Evolutionary conservation across 2,888 invertebrate species (phyloP), one percentile per base, ranked within the genome.

Genomic region (Athalia cordata): DNA sequence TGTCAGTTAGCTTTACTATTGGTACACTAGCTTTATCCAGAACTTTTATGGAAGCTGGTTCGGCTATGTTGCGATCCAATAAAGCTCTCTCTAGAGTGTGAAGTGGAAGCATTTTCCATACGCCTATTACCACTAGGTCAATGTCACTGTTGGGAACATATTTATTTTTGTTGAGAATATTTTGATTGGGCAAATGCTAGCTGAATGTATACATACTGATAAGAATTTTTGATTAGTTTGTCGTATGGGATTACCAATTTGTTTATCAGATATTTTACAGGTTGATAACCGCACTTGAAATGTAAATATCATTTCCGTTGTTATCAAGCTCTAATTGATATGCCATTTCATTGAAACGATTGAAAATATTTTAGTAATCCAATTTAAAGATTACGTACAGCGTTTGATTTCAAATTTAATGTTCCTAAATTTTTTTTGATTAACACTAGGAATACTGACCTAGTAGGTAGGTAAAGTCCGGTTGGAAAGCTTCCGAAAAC

Each of bases 401-500:
- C 45, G 11, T 11, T 64, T 15, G 65, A 64, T 55, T 61, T 52
- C 6, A 45, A 50, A 52, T 55, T 72, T 49, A 29, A 55, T 65
- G 8, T 57, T 50, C 8, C 15, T 43, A 5, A 45, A 45, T 52
- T 61, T 9, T 11, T 13, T 55, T 55, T 59, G 9, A 43, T 4
- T 64, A 9, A n/a, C 3, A 75, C 62, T 50, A 52, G 77, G 0
- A 67, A 78, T 78, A 84, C 81, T 82, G 89, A 94, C 94, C 98
- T 98, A 87, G 99, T 99, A 83, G 99, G 99, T 90, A 99, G 93
- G 92, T 99, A 99, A 82, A 99, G 94, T 78, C 98, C 98, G 81
- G 99, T 99, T 85, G 97, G 94, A 92, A 98, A 99, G 87, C 98
- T 98, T 87, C 99, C 99, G 92, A 99, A 99, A 87, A 99, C 96